phyloP scores from a whole-genome alignment of 1,140 invertebrate genomes.

The Drosophila novamexicana region DNA sequence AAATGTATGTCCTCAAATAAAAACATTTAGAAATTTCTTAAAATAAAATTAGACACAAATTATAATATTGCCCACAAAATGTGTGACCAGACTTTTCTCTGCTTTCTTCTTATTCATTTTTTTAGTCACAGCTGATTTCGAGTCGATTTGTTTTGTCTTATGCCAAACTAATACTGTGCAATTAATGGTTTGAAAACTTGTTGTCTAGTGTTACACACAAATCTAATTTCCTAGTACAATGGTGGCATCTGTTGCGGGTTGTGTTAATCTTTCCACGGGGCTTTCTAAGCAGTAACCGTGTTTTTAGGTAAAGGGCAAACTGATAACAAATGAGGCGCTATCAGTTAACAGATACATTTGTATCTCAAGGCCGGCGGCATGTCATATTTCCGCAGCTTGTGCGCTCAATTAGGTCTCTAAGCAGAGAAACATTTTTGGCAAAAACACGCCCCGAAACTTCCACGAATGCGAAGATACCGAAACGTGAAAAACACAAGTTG shows the following conservation, averaged over 20 bases:
- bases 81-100: too few species aligned
- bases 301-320: conserved; percentile 37
- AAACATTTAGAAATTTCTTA: too few species aligned
- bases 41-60: too few species aligned
- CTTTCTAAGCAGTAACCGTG: not conserved
- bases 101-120: too few species aligned
- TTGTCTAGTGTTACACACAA: not conserved
- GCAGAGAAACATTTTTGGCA: conserved; percentile 18
- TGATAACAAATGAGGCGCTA: conserved; percentile 54
- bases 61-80: too few species aligned
- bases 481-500: conserved; percentile 36
- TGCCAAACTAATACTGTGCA: too few species aligned
- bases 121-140: too few species aligned
- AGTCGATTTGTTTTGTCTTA: too few species aligned
- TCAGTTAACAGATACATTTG: conserved; percentile 53
- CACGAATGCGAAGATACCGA: conserved; percentile 42
- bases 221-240: not conserved
- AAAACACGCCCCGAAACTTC: conserved; percentile 31
- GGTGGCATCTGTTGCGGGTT: not conserved
- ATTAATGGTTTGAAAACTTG: not conserved
- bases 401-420: conserved; percentile 47
- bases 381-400: conserved; percentile 44
- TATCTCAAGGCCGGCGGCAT: conserved; percentile 53
- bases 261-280: not conserved
- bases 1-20: too few species aligned